Conservation (phyloP, 2,888 invertebrate species). For the Thumatha senex region DNA sequence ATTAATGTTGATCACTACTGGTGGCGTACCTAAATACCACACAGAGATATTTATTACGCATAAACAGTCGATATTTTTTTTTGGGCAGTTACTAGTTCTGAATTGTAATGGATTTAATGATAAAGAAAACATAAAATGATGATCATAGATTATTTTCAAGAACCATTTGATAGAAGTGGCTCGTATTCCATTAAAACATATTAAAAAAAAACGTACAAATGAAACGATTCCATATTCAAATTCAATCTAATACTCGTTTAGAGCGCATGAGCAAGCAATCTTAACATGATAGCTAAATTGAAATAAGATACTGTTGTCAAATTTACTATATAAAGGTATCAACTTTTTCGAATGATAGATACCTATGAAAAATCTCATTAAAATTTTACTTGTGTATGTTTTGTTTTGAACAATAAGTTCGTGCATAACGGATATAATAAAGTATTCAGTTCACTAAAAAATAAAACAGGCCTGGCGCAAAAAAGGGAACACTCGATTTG, state of each 20-base stretch:
- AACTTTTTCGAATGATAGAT: not conserved
- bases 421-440: not conserved
- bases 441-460: not conserved
- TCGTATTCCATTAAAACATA: too few species aligned
- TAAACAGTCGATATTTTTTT: not conserved
- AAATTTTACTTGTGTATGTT: not conserved
- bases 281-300: not conserved
- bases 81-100: too few species aligned
- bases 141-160: too few species aligned
- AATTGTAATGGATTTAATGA: too few species aligned
- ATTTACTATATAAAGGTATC: not conserved
- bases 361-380: not conserved
- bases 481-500: conserved; percentile 42
- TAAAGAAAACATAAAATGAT: too few species aligned
- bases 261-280: not conserved
- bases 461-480: conserved; percentile 10
- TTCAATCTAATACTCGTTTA: not conserved
- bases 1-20: not conserved
- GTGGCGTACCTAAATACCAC: not conserved
- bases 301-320: not conserved
- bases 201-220: too few species aligned
- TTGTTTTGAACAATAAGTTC: not conserved
- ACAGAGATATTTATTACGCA: too few species aligned
- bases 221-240: not conserved
- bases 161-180: too few species aligned